Percentiles rank a stretch among this genome's conserved stretches.
Evolutionary conservation across 1,140 invertebrate genomes (phyloP).

Genomic region (Drosophila seguyi): DNA sequence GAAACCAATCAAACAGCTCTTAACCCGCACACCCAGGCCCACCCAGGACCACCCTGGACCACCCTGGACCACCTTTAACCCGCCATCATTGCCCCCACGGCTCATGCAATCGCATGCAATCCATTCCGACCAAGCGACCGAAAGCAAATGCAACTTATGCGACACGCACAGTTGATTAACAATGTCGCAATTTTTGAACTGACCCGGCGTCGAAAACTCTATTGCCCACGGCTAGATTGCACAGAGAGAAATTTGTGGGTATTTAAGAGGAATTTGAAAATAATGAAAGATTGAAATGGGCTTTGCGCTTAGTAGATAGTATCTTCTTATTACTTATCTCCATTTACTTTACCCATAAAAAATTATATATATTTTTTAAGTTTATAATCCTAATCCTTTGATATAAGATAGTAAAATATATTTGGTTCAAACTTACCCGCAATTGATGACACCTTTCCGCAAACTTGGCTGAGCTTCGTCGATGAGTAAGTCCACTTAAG

Average conservation of each 20-base stretch:
- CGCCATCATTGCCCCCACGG: not conserved
- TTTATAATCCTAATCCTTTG: no score
- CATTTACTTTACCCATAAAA: no score
- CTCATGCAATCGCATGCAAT: constrained; percentile 26
- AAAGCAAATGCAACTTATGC: constrained; percentile 64
- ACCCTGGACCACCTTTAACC: not conserved
- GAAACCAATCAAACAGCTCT: constrained; percentile 21
- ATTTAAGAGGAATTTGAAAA: not conserved
- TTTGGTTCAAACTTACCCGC: no score
- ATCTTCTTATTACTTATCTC: not conserved
- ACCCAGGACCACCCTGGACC: not conserved
- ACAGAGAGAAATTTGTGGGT: not conserved
- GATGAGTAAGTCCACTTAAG: no score
- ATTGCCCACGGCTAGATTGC: constrained; percentile 2
- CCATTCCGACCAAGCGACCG: constrained; percentile 32
- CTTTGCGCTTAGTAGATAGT: no score
- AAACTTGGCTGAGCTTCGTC: no score
- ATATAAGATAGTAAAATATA: no score
- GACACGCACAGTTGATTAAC: constrained; percentile 78
- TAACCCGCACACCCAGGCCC: not conserved
- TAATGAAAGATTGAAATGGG: no score
- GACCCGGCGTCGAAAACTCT: constrained; percentile 39
- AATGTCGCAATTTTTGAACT: constrained; percentile 75
- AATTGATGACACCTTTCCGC: no score
- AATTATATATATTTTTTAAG: no score